These are phyloP conservation scores for Perca schrenkii DNA, from an alignment of 2,113 vertebrate genomes.

Conservation along the genomic window DNA sequence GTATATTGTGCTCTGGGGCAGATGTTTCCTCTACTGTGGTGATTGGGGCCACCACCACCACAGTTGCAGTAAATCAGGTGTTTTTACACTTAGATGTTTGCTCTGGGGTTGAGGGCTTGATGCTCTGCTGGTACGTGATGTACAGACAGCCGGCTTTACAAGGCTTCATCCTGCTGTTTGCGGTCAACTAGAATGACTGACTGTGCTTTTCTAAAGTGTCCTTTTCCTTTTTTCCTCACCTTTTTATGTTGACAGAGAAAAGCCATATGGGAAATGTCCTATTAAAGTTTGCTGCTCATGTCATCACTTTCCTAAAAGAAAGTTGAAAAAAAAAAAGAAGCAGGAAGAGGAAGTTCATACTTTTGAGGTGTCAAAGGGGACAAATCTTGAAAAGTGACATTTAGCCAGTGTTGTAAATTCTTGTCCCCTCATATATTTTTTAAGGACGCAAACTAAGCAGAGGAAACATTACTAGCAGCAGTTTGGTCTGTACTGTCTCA, in stretches of 20 bases:
- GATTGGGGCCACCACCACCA: constrained; percentile 52
- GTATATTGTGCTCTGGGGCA: constrained; percentile 74
- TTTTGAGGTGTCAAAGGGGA: constrained; percentile 37
- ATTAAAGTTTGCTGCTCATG: constrained; percentile 9
- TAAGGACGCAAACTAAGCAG: constrained; percentile 7
- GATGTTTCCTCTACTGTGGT: constrained; percentile 83
- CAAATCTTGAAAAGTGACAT: constrained; percentile 42
- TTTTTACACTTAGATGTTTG: constrained; percentile 53
- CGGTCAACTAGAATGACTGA: constrained; percentile 24
- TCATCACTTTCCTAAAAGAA: neutral
- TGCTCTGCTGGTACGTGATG: constrained; percentile 23
- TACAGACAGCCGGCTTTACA: constrained; percentile 10
- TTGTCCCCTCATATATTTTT: constrained; percentile 43
- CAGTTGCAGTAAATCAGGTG: constrained; percentile 66
- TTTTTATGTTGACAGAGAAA: constrained; percentile 13
- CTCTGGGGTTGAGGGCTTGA: constrained; percentile 22
- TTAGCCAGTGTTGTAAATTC: constrained; percentile 14
- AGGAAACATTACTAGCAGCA: neutral
- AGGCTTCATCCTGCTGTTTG: constrained; percentile 16
- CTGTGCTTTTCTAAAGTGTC: constrained; percentile 15
- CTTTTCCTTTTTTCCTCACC: neutral
- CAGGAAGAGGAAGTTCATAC: constrained; percentile 20
- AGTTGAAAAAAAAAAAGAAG: constrained; percentile 14
- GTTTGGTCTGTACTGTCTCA: constrained; percentile 33
- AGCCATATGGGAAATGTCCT: neutral